A percentile compares a stretch with the other conserved stretches of the same genome.
These are phyloP conservation scores for Clupea harengus DNA, from an alignment of 2,113 vertebrate genomes.

Conservation along the genomic window DNA sequence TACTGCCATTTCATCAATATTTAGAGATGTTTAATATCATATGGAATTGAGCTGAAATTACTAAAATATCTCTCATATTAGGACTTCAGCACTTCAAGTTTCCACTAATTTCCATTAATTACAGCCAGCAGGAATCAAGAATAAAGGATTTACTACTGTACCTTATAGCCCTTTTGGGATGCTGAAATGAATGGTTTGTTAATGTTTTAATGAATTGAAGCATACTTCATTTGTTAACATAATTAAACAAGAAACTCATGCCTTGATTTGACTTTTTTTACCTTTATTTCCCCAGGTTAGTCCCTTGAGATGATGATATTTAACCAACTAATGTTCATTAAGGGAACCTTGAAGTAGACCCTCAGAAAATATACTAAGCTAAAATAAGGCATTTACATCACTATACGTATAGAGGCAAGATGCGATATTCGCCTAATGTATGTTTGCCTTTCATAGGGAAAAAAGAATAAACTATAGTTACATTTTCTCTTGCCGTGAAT, in stretches of 20 bases:
- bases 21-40: background rate
- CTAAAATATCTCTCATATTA: no score
- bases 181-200: background rate
- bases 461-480: background rate
- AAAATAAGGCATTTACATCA: background rate
- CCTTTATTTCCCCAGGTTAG: background rate
- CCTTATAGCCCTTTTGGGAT: background rate
- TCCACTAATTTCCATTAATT: background rate
- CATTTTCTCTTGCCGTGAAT: background rate
- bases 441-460: background rate
- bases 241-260: background rate
- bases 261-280: background rate
- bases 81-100: background rate
- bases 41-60: no score
- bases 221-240: background rate
- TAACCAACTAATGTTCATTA: background rate
- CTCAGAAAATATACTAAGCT: background rate
- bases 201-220: background rate
- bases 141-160: background rate
- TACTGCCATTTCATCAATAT: background rate
- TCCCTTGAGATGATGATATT: background rate
- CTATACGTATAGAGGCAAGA: background rate
- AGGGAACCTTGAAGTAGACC: background rate
- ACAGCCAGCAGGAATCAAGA: background rate
- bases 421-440: background rate